phyloP scores from a whole-genome alignment of 2,888 invertebrate species.

The Tipula unca region DNA sequence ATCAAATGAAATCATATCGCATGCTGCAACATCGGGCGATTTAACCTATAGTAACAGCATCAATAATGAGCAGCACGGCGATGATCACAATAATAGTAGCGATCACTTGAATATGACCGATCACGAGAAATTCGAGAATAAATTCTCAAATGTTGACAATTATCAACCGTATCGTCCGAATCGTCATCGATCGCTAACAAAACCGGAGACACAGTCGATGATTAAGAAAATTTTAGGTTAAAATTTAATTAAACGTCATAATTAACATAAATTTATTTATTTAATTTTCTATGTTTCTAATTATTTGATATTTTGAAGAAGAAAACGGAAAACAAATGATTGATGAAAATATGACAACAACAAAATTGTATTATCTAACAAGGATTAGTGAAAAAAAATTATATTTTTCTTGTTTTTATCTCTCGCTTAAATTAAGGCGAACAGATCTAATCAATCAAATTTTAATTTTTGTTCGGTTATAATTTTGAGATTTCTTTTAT shows the following conservation, averaged over 20 bases:
- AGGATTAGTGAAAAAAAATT: background rate
- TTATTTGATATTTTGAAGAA: background rate
- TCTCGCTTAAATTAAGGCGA: background rate
- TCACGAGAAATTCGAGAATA: constrained; percentile 28
- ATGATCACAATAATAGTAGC: background rate
- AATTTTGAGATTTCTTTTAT: background rate
- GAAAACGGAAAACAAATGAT: background rate
- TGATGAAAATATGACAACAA: background rate
- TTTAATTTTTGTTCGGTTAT: no score
- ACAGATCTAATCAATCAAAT: background rate
- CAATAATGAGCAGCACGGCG: background rate
- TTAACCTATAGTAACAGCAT: background rate
- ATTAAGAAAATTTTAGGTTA: constrained; percentile 42
- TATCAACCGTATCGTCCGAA: constrained; percentile 41
- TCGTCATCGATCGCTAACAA: constrained; percentile 39
- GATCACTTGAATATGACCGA: background rate
- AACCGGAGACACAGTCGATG: constrained; percentile 39
- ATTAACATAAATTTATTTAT: constrained; percentile 1
- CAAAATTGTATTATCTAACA: background rate
- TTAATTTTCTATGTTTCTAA: background rate
- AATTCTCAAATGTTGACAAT: constrained; percentile 39
- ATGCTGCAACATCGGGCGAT: background rate
- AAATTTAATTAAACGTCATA: constrained; percentile 22
- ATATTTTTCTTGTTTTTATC: background rate
- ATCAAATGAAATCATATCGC: background rate